phyloP scores from a whole-genome alignment of 2,888 invertebrate species.

The Synanthedon tipuliformis region DNA sequence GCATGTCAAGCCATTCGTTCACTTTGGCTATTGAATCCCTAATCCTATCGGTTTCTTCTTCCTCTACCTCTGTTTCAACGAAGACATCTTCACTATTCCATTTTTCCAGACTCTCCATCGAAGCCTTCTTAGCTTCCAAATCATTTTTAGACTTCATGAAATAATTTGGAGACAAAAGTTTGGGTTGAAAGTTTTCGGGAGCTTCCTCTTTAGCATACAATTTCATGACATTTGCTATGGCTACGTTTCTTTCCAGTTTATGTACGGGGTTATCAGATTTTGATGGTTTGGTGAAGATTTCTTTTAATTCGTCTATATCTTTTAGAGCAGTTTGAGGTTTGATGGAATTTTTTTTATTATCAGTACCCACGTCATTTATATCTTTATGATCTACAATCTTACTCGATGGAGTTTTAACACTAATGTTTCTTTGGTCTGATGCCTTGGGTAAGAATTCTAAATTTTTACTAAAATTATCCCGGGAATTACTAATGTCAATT shows the following conservation, averaged over 20 bases:
- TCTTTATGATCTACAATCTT: no score
- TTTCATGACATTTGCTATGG: constrained; percentile 35
- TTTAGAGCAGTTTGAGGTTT: no score
- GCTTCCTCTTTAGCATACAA: constrained; percentile 16
- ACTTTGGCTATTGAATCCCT: constrained; percentile 27
- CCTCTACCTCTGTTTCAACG: neutral
- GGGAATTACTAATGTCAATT: no score
- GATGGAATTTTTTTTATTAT: no score
- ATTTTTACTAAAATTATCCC: no score
- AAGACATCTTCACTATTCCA: neutral
- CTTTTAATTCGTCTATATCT: constrained; percentile 4
- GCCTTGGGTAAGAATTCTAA: no score
- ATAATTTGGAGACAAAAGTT: constrained; percentile 31
- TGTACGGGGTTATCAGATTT: constrained; percentile 18
- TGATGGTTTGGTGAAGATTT: constrained; percentile 20
- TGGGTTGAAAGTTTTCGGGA: constrained; percentile 9
- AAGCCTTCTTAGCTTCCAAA: no score
- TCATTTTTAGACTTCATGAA: constrained; percentile 13
- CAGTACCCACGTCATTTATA: no score
- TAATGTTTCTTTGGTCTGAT: no score
- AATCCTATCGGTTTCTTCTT: constrained; percentile 12
- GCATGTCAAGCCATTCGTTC: constrained; percentile 22
- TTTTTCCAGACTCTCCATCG: no score
- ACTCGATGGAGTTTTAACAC: no score
- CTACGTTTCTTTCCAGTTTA: constrained; percentile 33